phyloP scores from a whole-genome alignment of 2,113 vertebrate species.

The Seriola aureovittata region DNA sequence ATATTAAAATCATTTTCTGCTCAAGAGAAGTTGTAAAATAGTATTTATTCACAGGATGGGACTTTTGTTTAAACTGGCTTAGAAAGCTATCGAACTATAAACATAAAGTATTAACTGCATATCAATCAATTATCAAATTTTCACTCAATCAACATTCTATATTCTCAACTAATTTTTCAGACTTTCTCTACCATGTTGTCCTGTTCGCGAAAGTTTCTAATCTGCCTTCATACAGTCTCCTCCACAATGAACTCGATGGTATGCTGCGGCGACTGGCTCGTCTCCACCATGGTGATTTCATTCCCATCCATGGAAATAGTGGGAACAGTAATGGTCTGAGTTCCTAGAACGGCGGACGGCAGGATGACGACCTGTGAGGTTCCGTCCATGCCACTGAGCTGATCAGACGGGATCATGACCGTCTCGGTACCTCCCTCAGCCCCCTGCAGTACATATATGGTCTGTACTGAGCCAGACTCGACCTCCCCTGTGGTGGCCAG shows the following conservation, averaged over 20 bases:
- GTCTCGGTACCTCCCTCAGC: conserved; percentile 68
- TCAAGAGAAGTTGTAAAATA: conserved; percentile 25
- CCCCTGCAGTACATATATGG: conserved; percentile 84
- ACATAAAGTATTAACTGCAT: conserved; percentile 12
- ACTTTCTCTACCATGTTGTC: background rate
- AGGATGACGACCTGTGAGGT: conserved; percentile 84
- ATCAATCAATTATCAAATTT: conserved; percentile 15
- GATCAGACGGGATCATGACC: conserved; percentile 78
- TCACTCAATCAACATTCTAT: conserved; percentile 8
- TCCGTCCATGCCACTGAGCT: conserved; percentile 65
- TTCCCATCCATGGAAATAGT: conserved; percentile 77
- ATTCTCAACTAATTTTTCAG: conserved; percentile 6
- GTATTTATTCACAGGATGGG: conserved; percentile 6
- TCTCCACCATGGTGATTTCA: conserved; percentile 80
- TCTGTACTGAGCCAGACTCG: conserved; percentile 77
- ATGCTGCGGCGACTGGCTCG: conserved; percentile 78
- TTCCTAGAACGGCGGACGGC: conserved; percentile 76
- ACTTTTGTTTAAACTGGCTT: conserved; percentile 18
- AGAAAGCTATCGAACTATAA: conserved; percentile 42
- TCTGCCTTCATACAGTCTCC: conserved; percentile 77
- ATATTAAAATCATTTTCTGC: conserved; percentile 5
- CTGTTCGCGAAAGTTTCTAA: background rate
- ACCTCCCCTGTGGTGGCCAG: conserved; percentile 48
- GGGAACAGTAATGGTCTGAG: conserved; percentile 76
- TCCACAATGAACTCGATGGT: conserved; percentile 87